Evolutionary conservation across 2,113 vertebrate genomes (phyloP), one percentile per base, ranked within the genome.

Genomic region (Atrichornis clamosus): DNA sequence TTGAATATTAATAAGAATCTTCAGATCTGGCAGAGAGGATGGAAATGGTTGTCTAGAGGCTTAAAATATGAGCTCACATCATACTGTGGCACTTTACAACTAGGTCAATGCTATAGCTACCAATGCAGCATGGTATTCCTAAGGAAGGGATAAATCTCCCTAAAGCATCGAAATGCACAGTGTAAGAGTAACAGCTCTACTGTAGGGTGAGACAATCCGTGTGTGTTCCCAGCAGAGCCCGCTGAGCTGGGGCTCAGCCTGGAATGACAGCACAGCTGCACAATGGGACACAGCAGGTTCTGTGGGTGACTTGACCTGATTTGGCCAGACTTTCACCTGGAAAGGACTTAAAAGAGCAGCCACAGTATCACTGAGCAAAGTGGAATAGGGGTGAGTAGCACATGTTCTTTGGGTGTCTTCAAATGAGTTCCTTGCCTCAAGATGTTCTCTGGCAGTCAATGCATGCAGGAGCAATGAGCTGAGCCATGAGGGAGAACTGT

Each of bases 271-370:
- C 55, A 67, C n/a, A 81, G 59, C 42, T 76, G 13, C 41, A 42
- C 33, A 17, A 24, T 2, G 39, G 76, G 62, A 52, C 44, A 21
- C 4, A 15, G 46, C 32, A 78, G 32, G 13, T 59, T 55, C 30
- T 0, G 0, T 46, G 60, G 46, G 13, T 35, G 26, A 58, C n/a
- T 68, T 0, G 0, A 49, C 33, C 56, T 72, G 50, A 37, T 50
- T 55, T 74, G 80, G 37, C 50, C 82, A 89, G 46, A 46, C 46
- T 86, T 92, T 86, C 12, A 20, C 17, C 37, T 84, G 50, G n/a
- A 65, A 56, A 76, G 32, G 16, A 35, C 50, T 49, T 75, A 12
- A 75, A 79, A 91, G 22, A 77, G 46, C 74, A 78, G 52, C 30
- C 23, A 26, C 27, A 18, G 0, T 53, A 20, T 55, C 23, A 63